A percentile compares a stretch with the other conserved stretches of the same genome.
Conservation (phyloP, 2,888 invertebrate species). For the Xylocampa areola region DNA sequence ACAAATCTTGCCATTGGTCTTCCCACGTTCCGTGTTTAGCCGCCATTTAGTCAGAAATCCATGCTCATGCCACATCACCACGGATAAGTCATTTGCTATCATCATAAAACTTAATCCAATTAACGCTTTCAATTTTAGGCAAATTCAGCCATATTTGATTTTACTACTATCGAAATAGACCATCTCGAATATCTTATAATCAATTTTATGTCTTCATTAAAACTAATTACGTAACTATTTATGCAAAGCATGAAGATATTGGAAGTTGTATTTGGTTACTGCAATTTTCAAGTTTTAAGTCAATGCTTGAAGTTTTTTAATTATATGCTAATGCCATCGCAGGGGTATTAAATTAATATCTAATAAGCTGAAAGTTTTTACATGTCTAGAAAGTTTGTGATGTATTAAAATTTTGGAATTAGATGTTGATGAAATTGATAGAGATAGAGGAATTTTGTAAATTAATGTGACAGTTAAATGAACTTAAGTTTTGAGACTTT, state of each 20-base stretch:
- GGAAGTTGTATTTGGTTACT: constrained; percentile 35
- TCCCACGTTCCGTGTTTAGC: no score
- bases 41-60: no score
- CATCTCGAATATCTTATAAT: constrained; percentile 4
- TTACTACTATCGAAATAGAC: neutral
- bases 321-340: constrained; percentile 54
- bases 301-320: constrained; percentile 61
- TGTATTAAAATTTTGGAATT: constrained; percentile 35
- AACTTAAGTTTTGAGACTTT: neutral
- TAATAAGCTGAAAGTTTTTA: constrained; percentile 60
- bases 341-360: constrained; percentile 47
- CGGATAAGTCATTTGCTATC: no score
- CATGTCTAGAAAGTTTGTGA: constrained; percentile 61
- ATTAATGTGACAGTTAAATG: constrained; percentile 6
- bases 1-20: no score
- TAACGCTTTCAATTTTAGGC: no score
- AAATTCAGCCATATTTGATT: no score
- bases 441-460: constrained; percentile 20
- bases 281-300: constrained; percentile 46
- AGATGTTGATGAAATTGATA: constrained; percentile 25
- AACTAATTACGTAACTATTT: constrained; percentile 32
- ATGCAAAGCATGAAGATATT: constrained; percentile 9
- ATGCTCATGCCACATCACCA: no score
- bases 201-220: constrained; percentile 21
- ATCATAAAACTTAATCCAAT: no score